Conservation (phyloP, 2,888 invertebrate species). For the Lordiphosa andalusiaca region DNA sequence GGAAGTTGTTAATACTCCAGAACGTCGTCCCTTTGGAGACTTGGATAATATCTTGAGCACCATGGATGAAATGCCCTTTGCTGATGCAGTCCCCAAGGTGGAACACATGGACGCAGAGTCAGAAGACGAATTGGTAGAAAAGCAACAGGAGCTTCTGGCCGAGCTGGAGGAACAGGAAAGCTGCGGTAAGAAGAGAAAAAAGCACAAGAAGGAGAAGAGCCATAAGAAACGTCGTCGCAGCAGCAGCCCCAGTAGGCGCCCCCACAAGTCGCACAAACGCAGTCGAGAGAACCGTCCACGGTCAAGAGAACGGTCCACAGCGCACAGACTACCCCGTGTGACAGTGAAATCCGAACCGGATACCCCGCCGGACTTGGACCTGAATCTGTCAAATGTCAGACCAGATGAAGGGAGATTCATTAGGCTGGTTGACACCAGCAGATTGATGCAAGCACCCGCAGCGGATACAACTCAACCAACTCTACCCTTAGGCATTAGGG, state of each 20-base stretch:
- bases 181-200: slow-evolving; percentile 10
- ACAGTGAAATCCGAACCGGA: not conserved
- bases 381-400: slow-evolving; percentile 9
- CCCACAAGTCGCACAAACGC: not conserved
- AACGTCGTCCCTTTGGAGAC: not conserved
- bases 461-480: not conserved
- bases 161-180: not conserved
- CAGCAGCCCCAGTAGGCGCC: not conserved
- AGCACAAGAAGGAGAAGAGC: slow-evolving; percentile 24
- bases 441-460: not conserved
- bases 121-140: not conserved
- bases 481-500: slow-evolving; percentile 6
- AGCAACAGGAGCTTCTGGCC: not conserved
- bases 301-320: not conserved
- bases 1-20: not conserved
- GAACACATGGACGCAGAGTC: too few relatives aligned
- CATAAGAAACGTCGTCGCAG: slow-evolving; percentile 22
- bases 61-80: too few relatives aligned
- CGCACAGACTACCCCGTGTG: not conserved
- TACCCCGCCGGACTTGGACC: not conserved
- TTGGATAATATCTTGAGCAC: too few relatives aligned
- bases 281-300: not conserved
- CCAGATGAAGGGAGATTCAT: slow-evolving; percentile 17
- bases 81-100: too few relatives aligned
- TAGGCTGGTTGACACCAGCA: slow-evolving; percentile 1